These are phyloP conservation scores for Seriola aureovittata DNA, from an alignment of 2,113 vertebrate genomes.

Conservation along the genomic window DNA sequence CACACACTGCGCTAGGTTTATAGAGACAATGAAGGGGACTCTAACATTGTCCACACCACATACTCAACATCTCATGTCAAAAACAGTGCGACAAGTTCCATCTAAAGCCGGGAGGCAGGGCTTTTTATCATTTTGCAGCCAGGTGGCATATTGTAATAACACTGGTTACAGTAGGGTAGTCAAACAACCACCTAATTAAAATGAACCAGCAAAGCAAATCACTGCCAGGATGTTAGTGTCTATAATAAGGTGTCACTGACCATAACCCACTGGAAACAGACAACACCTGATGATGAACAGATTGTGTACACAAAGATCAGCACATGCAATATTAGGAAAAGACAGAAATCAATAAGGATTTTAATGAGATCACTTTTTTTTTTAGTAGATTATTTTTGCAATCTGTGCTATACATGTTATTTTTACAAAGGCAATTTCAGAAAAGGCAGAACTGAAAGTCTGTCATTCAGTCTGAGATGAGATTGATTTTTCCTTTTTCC, in stretches of 20 bases:
- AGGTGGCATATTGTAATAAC: slow-evolving; percentile 51
- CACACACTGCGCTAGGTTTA: not conserved
- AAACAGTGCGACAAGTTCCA: not conserved
- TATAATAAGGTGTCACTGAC: slow-evolving; percentile 40
- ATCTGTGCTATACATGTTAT: not conserved
- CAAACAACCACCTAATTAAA: slow-evolving; percentile 71
- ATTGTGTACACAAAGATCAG: slow-evolving; percentile 45
- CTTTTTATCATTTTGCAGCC: slow-evolving; percentile 36
- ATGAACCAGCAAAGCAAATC: slow-evolving; percentile 37
- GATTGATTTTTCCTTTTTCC: slow-evolving; percentile 3
- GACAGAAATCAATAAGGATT: slow-evolving; percentile 11
- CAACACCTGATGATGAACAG: slow-evolving; percentile 25
- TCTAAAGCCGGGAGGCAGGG: not conserved
- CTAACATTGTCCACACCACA: not conserved
- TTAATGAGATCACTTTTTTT: not conserved
- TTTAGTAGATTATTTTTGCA: not conserved
- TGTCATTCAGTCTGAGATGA: not conserved
- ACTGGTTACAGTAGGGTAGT: slow-evolving; percentile 37
- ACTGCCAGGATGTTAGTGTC: slow-evolving; percentile 33
- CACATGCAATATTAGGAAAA: slow-evolving; percentile 9
- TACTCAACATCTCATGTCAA: not conserved
- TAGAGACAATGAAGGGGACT: not conserved
- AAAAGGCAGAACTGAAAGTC: not conserved
- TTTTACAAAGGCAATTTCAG: not conserved
- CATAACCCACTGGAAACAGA: slow-evolving; percentile 45